Base-by-base conservation (phyloP, 1,140 invertebrate species). In the Drosophila mojavensis region DNA sequence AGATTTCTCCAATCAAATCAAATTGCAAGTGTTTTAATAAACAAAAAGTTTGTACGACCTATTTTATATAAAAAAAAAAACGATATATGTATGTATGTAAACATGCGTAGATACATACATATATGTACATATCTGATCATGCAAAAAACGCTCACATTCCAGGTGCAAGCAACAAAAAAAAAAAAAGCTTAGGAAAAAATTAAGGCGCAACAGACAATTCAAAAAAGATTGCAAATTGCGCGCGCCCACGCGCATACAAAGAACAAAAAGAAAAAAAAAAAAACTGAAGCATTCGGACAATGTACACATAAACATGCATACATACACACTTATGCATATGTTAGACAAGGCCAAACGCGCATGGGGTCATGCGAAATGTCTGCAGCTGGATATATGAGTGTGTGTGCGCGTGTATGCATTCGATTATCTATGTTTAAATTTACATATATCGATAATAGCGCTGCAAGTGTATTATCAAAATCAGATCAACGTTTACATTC, bases 281-380 rank as follows among this genome's bases (percentile, higher is more conserved):
- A 39, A 67, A 33, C 3, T 55, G 7, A 73, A 68, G 17, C 24
- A 55, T 68, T 53, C 26, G 62, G 60, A 62, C 65, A 71, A 66
- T 66, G 62, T 59, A 60, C 59, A 56, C 28, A 59, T 26, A 36
- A 5, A 51, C 54, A 55, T 5, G 17, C 43, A 28, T 9, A 3
- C 15, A 45, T 7, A 51, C 13, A 45, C 5, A 51, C 15, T 45
- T 33, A 4, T 28, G 36, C 13, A 11, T 47, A 10, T 24, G 20
- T 50, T 60, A 68, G 55, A 58, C 82, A 81, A 81, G 81, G 74
- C 81, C 74, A 78, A 65, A 65, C 51, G 71, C 65, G 81, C 74
- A 78, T 64, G 81, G 75, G 82, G 81, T 85, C 81, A 86, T 50
- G 17, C 24, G 39, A 64, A 61, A 45, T 26, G 43, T 71, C 63